These are phyloP conservation scores for Lordiphosa mommai DNA, from an alignment of 1,140 invertebrate species.

Conservation along the genomic window DNA sequence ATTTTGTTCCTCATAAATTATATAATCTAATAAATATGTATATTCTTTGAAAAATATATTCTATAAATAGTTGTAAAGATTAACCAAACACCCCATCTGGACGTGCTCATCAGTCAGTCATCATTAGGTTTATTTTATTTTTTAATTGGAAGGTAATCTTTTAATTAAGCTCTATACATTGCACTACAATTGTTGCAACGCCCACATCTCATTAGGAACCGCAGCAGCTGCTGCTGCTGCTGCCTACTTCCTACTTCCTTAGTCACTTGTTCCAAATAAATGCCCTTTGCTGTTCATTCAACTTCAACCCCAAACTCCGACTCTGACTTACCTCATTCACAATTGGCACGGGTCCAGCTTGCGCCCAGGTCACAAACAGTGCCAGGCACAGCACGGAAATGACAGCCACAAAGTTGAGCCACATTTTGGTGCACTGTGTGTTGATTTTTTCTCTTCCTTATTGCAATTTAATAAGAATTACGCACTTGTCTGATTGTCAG, in stretches of 20 bases:
- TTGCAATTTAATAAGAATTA: conserved; percentile 18
- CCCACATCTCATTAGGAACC: conserved; percentile 33
- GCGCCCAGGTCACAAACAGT: conserved; percentile 51
- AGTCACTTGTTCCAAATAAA: conserved; percentile 49
- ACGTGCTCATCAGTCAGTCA: conserved; percentile 14
- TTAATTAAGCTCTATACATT: conserved; percentile 41
- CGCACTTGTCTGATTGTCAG: conserved; percentile 8
- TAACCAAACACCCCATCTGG: conserved; percentile 21
- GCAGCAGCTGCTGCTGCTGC: conserved; percentile 18
- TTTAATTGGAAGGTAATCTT: conserved; percentile 44
- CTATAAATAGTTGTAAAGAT: conserved; percentile 35
- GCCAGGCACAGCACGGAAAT: conserved; percentile 55
- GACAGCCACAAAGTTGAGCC: conserved; percentile 64
- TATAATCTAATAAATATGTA: conserved; percentile 18
- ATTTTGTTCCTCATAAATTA: background rate
- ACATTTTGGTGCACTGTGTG: conserved; percentile 48
- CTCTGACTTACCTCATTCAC: conserved; percentile 71
- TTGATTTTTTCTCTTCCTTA: conserved; percentile 7
- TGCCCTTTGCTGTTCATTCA: conserved; percentile 27
- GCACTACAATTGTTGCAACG: conserved; percentile 26
- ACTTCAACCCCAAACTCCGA: background rate
- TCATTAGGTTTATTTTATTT: background rate
- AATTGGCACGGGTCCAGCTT: conserved; percentile 77
- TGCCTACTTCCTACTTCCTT: conserved; percentile 6
- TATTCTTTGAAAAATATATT: conserved; percentile 3